Percentiles rank a stretch among this genome's conserved stretches.
Conservation (phyloP, 2,888 invertebrate species). For the Fragum fragum region DNA sequence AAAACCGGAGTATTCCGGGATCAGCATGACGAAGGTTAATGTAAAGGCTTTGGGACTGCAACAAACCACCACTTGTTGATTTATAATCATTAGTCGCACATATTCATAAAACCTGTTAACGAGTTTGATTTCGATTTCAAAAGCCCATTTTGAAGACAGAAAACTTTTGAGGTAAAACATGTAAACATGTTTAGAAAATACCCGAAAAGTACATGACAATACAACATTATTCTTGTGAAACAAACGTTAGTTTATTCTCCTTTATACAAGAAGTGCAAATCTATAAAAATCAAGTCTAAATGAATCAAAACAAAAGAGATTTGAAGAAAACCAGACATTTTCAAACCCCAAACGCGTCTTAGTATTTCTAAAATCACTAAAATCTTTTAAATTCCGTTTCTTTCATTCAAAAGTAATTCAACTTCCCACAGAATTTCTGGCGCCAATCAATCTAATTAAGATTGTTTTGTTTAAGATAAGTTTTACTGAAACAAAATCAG, state of each 20-base stretch:
- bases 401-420: neutral
- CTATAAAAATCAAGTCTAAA: neutral
- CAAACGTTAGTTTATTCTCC: neutral
- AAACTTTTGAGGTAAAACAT: no score
- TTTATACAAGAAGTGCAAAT: neutral
- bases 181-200: no score
- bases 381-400: neutral
- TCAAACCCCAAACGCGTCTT: neutral
- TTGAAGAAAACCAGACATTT: neutral
- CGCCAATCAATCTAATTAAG: conserved; percentile 2
- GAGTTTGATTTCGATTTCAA: no score
- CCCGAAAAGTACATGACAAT: neutral
- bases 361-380: neutral
- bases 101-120: no score
- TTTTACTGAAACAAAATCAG: no score
- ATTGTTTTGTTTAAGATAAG: neutral
- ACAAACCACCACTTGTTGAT: no score
- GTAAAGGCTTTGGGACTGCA: no score
- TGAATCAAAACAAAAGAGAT: no score
- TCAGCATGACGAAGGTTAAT: no score
- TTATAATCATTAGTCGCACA: no score
- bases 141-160: no score
- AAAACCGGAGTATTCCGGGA: no score
- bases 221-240: neutral
- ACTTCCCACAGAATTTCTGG: neutral